phyloP scores from a whole-genome alignment of 2,113 vertebrate species.

The Gnathonemus longibarbis region DNA sequence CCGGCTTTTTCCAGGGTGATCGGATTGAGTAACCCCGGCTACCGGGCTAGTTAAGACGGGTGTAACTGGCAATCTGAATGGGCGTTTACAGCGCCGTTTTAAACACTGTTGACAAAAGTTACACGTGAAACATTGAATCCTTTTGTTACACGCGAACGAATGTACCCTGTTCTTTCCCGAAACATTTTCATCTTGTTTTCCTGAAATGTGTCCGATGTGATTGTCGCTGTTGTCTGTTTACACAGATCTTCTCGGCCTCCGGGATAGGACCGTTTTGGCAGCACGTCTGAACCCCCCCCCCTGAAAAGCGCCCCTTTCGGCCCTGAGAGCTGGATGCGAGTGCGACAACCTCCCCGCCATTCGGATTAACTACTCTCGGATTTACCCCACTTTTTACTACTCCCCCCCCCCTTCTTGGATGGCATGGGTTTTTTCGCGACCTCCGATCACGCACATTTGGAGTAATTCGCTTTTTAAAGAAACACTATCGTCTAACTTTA shows the following conservation, averaged over 20 bases:
- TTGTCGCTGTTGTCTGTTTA: slow-evolving; percentile 22
- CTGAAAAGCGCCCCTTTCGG: background rate
- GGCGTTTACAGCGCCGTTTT: background rate
- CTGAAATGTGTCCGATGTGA: background rate
- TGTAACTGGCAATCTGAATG: background rate
- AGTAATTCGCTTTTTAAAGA: background rate
- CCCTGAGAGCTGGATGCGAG: background rate
- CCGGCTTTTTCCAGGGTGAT: background rate
- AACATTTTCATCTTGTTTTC: background rate
- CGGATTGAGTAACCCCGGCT: background rate
- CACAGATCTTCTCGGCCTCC: slow-evolving; percentile 16
- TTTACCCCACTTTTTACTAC: background rate
- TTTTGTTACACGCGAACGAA: background rate
- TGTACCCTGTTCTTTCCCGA: background rate
- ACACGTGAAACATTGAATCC: background rate
- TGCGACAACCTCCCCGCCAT: background rate
- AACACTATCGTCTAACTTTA: background rate
- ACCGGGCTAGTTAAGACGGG: background rate
- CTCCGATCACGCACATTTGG: background rate
- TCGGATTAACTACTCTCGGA: slow-evolving; percentile 25
- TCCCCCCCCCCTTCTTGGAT: slow-evolving; percentile 21
- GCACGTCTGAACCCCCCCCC: slow-evolving; percentile 18
- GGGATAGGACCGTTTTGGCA: slow-evolving; percentile 12
- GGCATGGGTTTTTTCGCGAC: slow-evolving; percentile 51
- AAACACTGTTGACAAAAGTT: background rate